Conservation (phyloP, 1,140 invertebrate genomes). For the Drosophila punjabiensis region DNA sequence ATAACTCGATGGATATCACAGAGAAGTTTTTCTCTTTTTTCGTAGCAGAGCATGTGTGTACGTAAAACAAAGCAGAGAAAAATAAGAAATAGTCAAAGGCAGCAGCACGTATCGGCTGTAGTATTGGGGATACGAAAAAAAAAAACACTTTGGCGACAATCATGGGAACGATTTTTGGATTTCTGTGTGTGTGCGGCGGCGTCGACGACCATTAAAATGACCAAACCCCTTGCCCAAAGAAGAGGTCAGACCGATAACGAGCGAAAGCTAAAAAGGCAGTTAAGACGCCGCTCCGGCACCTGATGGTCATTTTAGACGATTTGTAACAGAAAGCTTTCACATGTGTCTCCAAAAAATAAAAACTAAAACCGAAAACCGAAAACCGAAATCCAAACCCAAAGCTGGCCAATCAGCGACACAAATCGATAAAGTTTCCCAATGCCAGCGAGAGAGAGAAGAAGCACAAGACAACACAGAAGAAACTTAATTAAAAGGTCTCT, state of each 20-base stretch:
- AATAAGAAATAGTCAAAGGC: constrained; percentile 53
- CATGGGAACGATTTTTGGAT: constrained; percentile 74
- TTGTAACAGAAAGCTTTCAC: constrained; percentile 82
- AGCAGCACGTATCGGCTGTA: constrained; percentile 73
- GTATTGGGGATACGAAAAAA: constrained; percentile 76
- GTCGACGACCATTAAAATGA: constrained; percentile 68
- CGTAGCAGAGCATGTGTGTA: constrained; percentile 61
- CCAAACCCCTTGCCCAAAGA: constrained; percentile 55
- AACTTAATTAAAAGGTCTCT: constrained; percentile 84
- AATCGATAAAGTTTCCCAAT: constrained; percentile 81
- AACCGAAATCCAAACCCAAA: constrained; percentile 11
- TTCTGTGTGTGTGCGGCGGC: constrained; percentile 27
- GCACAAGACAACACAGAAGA: constrained; percentile 63
- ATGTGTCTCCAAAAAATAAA: constrained; percentile 62
- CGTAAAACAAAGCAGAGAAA: constrained; percentile 55
- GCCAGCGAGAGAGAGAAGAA: constrained; percentile 39
- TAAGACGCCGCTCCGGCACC: constrained; percentile 49
- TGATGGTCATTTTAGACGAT: constrained; percentile 66
- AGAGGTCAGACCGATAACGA: constrained; percentile 80
- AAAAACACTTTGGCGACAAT: constrained; percentile 83
- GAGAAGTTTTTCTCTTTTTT: constrained; percentile 57
- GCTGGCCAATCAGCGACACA: constrained; percentile 62
- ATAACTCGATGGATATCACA: constrained; percentile 82
- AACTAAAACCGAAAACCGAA: constrained; percentile 26
- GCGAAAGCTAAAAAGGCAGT: constrained; percentile 75